phyloP scores from a whole-genome alignment of 2,113 vertebrate species.

The Camelus bactrianus region DNA sequence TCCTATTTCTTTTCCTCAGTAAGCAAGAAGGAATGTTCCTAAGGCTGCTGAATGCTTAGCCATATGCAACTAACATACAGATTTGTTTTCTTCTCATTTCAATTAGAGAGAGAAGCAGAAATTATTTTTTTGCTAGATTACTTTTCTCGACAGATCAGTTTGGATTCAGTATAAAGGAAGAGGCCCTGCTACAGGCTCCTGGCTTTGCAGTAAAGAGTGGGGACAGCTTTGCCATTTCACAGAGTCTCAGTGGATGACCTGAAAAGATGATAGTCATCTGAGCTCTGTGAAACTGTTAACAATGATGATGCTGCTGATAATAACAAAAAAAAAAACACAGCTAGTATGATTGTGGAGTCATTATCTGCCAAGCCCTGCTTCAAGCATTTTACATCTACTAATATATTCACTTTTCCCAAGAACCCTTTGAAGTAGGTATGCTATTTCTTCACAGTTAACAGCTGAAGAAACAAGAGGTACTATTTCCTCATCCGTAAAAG shows the following conservation, averaged over 20 bases:
- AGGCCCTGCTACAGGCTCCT: neutral
- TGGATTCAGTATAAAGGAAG: neutral
- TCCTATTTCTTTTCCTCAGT: neutral
- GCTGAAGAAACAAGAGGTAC: neutral
- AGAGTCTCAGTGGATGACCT: neutral
- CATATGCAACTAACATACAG: neutral
- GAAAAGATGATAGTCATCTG: neutral
- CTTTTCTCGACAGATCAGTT: neutral
- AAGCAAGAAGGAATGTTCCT: constrained; percentile 26
- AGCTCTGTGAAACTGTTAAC: neutral
- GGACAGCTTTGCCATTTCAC: neutral
- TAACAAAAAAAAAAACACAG: neutral
- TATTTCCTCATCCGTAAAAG: neutral
- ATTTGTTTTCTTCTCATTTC: neutral
- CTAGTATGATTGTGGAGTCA: neutral
- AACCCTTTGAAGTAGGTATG: neutral
- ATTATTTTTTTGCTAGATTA: constrained; percentile 11
- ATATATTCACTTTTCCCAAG: neutral
- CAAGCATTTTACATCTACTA: neutral
- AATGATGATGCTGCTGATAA: neutral
- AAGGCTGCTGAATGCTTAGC: neutral
- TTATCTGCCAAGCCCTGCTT: neutral
- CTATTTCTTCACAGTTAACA: neutral
- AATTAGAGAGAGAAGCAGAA: constrained; percentile 27
- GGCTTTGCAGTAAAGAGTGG: neutral